These are phyloP conservation scores for Pseudomugil tenellus DNA, from an alignment of 2,797 vertebrate species.

Conservation along the genomic window DNA sequence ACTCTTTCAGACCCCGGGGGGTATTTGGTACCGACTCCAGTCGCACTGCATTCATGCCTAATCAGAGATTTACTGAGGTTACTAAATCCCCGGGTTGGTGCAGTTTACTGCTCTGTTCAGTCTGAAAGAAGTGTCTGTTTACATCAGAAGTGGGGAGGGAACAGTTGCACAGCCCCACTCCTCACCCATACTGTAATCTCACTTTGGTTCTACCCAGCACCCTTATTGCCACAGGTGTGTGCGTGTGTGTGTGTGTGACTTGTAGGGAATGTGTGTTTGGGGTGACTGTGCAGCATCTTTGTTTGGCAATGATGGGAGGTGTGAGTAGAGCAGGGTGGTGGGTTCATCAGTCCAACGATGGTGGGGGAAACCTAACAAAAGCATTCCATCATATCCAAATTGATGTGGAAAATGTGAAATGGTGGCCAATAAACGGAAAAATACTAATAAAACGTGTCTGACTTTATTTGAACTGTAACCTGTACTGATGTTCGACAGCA, in stretches of 20 bases:
- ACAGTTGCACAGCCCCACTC: constrained; percentile 68
- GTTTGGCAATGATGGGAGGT: constrained; percentile 31
- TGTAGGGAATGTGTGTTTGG: constrained; percentile 5
- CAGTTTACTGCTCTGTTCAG: constrained; percentile 41
- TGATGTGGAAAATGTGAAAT: constrained; percentile 83
- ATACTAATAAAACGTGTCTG: constrained; percentile 11
- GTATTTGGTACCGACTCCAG: constrained; percentile 51
- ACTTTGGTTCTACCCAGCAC: constrained; percentile 52
- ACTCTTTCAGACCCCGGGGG: constrained; percentile 50
- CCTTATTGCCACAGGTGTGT: constrained; percentile 30
- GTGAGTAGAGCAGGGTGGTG: constrained; percentile 54
- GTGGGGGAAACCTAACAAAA: constrained; percentile 71
- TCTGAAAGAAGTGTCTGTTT: constrained; percentile 60
- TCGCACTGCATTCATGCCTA: constrained; percentile 78
- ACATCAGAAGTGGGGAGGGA: constrained; percentile 59
- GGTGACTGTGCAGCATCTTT: constrained; percentile 1
- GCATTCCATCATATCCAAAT: constrained; percentile 89
- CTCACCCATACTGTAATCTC: constrained; percentile 57
- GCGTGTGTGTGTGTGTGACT: constrained; percentile 19
- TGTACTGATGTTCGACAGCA: too few relatives aligned
- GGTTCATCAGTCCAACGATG: constrained; percentile 53
- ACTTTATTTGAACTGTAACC: constrained; percentile 1
- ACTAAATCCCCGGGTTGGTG: constrained; percentile 62
- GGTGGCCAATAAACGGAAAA: constrained; percentile 92
- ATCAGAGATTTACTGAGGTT: constrained; percentile 77